Evolutionary conservation across 2,888 invertebrate species (phyloP), one percentile per base, ranked within the genome.

Genomic region (Pollenia griseotomentosa): DNA sequence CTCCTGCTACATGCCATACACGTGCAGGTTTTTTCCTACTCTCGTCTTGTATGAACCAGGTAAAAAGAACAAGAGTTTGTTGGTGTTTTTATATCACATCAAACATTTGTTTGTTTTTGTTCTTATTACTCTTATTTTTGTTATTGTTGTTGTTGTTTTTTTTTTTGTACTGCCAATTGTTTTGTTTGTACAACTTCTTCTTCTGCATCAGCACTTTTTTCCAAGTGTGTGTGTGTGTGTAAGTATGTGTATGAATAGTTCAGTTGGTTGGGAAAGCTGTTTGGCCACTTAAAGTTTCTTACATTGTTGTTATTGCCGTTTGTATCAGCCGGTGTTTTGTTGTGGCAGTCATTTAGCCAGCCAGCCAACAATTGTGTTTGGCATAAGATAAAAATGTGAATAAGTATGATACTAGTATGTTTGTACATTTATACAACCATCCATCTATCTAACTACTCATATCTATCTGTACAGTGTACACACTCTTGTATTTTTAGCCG

Each of bases 1-100:
- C 86, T 87, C 86, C 86, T 87, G 83, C 77, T 87, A 87, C 86
- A 77, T 81, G 59, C 83, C 86, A 87, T 83, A 83, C 86, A 87
- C 77, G 83, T 87, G 66, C 44, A 84, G 19, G 81, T 87, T 87
- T 87, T 87, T 83, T 73, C 74, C 57, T 40, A 23, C 12, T 81
- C 51, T 71, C 55, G 23, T 61, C 70, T 57, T 75, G 85, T 75
- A 61, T 85, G 85, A 81, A 65, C n/a, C 63, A 75, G 80, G 11
- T 65, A 66, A 51, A 53, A 57, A 59, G 42, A 23, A 23, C 55
- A 63, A 42, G 51, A 63, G 11, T 48, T 65, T 44, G 12, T 42
- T 66, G n/a, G 48, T 48, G 53, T 81, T 81, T 55, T 87, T 87
- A 87, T 87, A 83, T 61, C 81, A 81, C 71, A 80, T 87, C 86